Evolutionary conservation across 2,888 invertebrate genomes (phyloP).

Genomic region (Trichopoda pennipes): DNA sequence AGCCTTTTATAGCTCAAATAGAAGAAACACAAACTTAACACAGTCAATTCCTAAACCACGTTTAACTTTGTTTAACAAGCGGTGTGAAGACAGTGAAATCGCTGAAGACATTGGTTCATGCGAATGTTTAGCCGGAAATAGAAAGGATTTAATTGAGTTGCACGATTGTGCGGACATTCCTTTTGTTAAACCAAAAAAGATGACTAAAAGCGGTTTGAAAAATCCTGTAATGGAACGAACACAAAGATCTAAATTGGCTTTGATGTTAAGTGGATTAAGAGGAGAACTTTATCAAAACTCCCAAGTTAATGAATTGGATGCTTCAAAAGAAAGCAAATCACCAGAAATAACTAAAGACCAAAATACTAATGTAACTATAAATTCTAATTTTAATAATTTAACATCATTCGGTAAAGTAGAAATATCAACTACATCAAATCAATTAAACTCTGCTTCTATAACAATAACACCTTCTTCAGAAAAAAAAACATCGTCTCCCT

Average conservation of each 20-base stretch:
- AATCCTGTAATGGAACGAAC: slow-evolving; percentile 76
- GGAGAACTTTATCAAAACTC: slow-evolving; percentile 78
- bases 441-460: slow-evolving; percentile 34
- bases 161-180: slow-evolving; percentile 76
- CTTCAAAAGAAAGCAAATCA: slow-evolving; percentile 21
- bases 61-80: slow-evolving; percentile 78
- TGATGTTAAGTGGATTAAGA: slow-evolving; percentile 79
- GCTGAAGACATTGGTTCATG: slow-evolving; percentile 61
- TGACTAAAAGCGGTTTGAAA: slow-evolving; percentile 69
- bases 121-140: slow-evolving; percentile 28
- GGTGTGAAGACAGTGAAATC: slow-evolving; percentile 68
- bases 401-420: slow-evolving; percentile 21
- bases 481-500: slow-evolving; percentile 54
- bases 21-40: slow-evolving; percentile 1
- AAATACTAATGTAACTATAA: background rate
- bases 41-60: slow-evolving; percentile 72
- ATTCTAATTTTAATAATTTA: slow-evolving; percentile 2
- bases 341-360: background rate
- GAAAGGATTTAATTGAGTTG: slow-evolving; percentile 55
- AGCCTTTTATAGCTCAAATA: slow-evolving; percentile 45
- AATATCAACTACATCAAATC: slow-evolving; percentile 11
- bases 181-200: slow-evolving; percentile 79
- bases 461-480: slow-evolving; percentile 46
- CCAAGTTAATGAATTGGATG: slow-evolving; percentile 66
- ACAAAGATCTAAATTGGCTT: slow-evolving; percentile 78